Conservation (phyloP, 2,888 invertebrate species). For the Tiphia femorata region DNA sequence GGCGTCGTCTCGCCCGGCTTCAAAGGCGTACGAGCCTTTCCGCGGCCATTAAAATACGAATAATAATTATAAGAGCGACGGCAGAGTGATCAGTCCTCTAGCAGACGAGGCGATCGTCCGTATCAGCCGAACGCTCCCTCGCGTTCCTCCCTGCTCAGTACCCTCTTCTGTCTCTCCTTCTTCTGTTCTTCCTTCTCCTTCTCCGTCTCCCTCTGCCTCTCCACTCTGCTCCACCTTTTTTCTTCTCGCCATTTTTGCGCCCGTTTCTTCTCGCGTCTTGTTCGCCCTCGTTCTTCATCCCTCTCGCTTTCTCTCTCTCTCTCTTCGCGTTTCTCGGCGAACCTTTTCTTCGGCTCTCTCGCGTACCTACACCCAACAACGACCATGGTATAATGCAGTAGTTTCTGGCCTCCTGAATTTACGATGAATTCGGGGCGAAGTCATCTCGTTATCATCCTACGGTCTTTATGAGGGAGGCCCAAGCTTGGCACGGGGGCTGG, state of each 20-base stretch:
- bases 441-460: slow-evolving; percentile 35
- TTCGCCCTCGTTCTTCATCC: slow-evolving; percentile 9
- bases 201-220: too few relatives aligned
- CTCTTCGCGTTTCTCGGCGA: background rate
- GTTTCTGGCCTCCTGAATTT: slow-evolving; percentile 26
- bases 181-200: too few relatives aligned
- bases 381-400: slow-evolving; percentile 17
- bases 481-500: slow-evolving; percentile 6
- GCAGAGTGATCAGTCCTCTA: slow-evolving; percentile 65
- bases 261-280: too few relatives aligned
- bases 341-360: slow-evolving; percentile 18
- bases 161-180: slow-evolving; percentile 11
- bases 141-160: slow-evolving; percentile 10
- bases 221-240: slow-evolving; percentile 13
- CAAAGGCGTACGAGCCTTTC: slow-evolving; percentile 60
- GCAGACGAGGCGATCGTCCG: slow-evolving; percentile 61
- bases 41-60: slow-evolving; percentile 68
- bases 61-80: slow-evolving; percentile 68
- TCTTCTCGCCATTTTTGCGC: too few relatives aligned
- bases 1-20: slow-evolving; percentile 56
- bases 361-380: slow-evolving; percentile 4
- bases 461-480: slow-evolving; percentile 18
- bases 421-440: slow-evolving; percentile 23
- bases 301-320: slow-evolving; percentile 10
- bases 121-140: slow-evolving; percentile 51